These are phyloP conservation scores for Myotis findleyi DNA, from an alignment of 2,797 vertebrate species.

Conservation along the genomic window DNA sequence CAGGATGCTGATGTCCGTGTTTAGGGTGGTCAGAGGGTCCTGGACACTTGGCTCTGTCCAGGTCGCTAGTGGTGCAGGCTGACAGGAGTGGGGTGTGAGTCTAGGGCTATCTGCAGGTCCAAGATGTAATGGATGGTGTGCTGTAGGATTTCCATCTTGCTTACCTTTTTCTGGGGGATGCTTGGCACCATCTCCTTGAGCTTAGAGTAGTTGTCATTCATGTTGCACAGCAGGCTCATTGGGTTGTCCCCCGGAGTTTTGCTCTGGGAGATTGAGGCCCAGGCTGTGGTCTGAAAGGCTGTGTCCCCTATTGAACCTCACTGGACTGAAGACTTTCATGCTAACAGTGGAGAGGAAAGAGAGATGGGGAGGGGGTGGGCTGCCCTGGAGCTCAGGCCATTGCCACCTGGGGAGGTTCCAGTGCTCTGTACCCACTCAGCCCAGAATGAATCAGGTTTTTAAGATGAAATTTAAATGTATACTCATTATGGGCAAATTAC, in stretches of 20 bases:
- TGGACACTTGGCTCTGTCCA: conserved; percentile 88
- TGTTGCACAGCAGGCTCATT: conserved; percentile 97
- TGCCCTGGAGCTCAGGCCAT: conserved; percentile 1
- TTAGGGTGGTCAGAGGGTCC: conserved; percentile 97
- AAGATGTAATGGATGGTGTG: conserved; percentile 99
- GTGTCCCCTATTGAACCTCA: conserved; percentile 95
- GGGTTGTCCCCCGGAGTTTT: conserved; percentile 97
- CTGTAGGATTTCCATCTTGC: conserved; percentile 99
- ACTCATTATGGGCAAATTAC: neutral
- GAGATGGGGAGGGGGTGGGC: neutral
- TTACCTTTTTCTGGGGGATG: conserved; percentile 98
- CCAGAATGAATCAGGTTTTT: conserved; percentile 74
- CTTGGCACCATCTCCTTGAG: conserved; percentile 99
- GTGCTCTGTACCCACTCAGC: neutral
- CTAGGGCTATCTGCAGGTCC: conserved; percentile 98
- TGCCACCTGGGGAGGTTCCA: neutral
- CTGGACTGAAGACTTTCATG: conserved; percentile 99
- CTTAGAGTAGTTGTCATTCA: conserved; percentile 99
- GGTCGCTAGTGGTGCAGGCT: conserved; percentile 92
- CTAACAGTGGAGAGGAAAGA: conserved; percentile 54
- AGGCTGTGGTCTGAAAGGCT: conserved; percentile 94
- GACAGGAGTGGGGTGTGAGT: conserved; percentile 94
- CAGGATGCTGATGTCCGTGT: conserved; percentile 98
- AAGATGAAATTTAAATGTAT: neutral
- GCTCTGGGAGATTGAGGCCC: conserved; percentile 94